phyloP scores from a whole-genome alignment of 2,888 invertebrate species.

The Macrophya annulata region DNA sequence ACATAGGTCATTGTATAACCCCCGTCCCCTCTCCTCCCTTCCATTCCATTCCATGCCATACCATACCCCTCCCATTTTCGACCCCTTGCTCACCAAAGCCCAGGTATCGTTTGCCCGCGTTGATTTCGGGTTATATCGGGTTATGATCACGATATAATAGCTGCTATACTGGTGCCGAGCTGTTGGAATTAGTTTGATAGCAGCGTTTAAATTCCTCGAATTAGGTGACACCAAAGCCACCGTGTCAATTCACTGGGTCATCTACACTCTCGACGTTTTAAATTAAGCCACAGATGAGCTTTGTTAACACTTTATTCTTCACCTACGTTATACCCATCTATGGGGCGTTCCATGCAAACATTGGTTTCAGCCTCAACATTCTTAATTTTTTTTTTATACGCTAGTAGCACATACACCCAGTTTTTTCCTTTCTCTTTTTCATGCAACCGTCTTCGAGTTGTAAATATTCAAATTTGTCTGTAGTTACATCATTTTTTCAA shows the following conservation, averaged over 20 bases:
- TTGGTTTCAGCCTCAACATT: too few relatives aligned
- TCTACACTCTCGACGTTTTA: not conserved
- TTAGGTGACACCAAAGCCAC: slow-evolving; percentile 38
- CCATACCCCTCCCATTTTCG: not conserved
- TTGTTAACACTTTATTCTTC: not conserved
- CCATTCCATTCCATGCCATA: not conserved
- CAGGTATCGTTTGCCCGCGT: slow-evolving; percentile 68
- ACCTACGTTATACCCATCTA: not conserved
- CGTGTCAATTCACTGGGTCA: slow-evolving; percentile 32
- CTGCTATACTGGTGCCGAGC: slow-evolving; percentile 70
- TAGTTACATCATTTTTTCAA: too few relatives aligned
- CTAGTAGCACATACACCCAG: too few relatives aligned
- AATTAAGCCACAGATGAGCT: not conserved
- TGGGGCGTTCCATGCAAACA: too few relatives aligned
- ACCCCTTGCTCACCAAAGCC: slow-evolving; percentile 12
- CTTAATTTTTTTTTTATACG: too few relatives aligned
- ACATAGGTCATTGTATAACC: slow-evolving; percentile 58
- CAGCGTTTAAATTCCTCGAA: slow-evolving; percentile 53
- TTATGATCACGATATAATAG: slow-evolving; percentile 78
- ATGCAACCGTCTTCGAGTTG: too few relatives aligned
- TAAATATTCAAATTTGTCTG: too few relatives aligned
- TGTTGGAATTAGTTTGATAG: slow-evolving; percentile 72
- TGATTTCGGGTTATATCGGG: slow-evolving; percentile 78
- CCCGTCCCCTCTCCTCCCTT: not conserved
- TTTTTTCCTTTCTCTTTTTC: too few relatives aligned